These are phyloP conservation scores for Micropoecilia bifurca DNA, from an alignment of 2,797 vertebrate species.

Conservation along the genomic window DNA sequence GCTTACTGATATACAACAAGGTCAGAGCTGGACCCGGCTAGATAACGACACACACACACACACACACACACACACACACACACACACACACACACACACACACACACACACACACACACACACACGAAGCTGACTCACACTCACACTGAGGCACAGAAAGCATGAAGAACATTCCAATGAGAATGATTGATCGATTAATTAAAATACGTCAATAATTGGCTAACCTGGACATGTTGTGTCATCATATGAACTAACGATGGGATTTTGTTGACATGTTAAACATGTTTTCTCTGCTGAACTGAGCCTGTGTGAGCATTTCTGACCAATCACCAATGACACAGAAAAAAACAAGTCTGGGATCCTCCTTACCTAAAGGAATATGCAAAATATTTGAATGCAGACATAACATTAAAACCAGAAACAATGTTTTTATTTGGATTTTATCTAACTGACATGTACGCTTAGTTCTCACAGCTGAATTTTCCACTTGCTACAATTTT, in stretches of 20 bases:
- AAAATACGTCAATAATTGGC: not conserved
- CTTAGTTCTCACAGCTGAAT: too few relatives aligned
- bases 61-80: not conserved
- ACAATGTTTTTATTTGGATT: not conserved
- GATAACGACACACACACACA: not conserved
- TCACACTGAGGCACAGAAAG: not conserved
- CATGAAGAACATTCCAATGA: not conserved
- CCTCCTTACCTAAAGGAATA: too few relatives aligned
- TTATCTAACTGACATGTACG: not conserved
- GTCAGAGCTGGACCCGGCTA: not conserved
- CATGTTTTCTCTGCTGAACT: not conserved
- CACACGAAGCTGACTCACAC: too few relatives aligned
- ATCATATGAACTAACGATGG: not conserved
- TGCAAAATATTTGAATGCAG: too few relatives aligned
- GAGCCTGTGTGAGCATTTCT: not conserved
- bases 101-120: not conserved
- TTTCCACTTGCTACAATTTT: too few relatives aligned
- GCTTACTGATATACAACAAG: not conserved
- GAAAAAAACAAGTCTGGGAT: not conserved
- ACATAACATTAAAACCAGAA: not conserved
- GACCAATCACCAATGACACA: not conserved
- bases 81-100: too few relatives aligned
- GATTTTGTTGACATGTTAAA: not conserved
- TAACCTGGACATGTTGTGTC: not conserved
- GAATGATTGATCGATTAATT: not conserved